Evolutionary conservation across 2,888 invertebrate species (phyloP).

Genomic region (Drosophila quinaria): DNA sequence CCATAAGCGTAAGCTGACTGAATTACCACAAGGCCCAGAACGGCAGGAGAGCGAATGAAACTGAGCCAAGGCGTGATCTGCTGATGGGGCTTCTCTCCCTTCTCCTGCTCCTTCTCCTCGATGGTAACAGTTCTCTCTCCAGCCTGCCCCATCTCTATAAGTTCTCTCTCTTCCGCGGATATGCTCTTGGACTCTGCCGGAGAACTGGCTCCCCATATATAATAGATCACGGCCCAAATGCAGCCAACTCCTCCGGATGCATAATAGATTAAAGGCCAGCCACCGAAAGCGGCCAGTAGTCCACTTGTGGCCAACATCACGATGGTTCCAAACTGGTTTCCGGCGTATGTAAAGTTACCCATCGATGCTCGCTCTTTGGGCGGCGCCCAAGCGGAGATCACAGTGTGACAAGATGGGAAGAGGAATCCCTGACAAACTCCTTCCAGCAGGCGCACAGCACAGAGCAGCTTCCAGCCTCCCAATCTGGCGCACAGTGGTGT

Average conservation of each 20-base stretch:
- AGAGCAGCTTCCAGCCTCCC: conserved; percentile 88
- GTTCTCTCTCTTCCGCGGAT: conserved; percentile 88
- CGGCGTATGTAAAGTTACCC: conserved; percentile 87
- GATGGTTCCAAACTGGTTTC: conserved; percentile 90
- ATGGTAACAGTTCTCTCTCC: conserved; percentile 46
- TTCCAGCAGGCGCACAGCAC: conserved; percentile 89
- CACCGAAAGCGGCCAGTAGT: conserved; percentile 87
- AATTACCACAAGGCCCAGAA: conserved; percentile 89
- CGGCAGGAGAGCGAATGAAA: conserved; percentile 87
- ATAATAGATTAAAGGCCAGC: conserved; percentile 90
- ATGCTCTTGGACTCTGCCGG: conserved; percentile 88
- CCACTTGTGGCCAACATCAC: conserved; percentile 90
- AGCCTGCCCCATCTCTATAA: conserved; percentile 88
- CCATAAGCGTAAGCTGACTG: conserved; percentile 88
- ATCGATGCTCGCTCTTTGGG: conserved; percentile 88
- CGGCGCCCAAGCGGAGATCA: conserved; percentile 91
- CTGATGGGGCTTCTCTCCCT: conserved; percentile 73
- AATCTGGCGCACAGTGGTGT: conserved; percentile 89
- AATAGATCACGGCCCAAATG: conserved; percentile 87
- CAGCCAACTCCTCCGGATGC: conserved; percentile 87
- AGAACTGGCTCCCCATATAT: conserved; percentile 88
- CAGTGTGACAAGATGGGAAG: conserved; percentile 90
- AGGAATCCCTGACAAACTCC: conserved; percentile 92
- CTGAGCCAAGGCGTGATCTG: conserved; percentile 87
- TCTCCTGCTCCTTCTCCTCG: conserved; percentile 50